phyloP scores from a whole-genome alignment of 2,888 invertebrate species.

The Hydrotaea diabolus region DNA sequence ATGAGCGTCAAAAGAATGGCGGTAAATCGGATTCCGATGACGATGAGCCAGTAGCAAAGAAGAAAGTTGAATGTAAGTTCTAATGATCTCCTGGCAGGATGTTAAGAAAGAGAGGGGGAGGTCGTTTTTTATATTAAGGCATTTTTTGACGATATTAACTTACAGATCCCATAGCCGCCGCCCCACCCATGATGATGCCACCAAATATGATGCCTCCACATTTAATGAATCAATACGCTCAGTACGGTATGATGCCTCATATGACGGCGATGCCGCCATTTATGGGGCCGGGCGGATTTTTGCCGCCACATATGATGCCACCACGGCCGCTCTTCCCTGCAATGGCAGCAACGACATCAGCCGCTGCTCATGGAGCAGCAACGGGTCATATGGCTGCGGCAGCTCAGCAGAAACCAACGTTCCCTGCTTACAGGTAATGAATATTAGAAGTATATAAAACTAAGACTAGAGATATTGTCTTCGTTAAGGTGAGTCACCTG shows the following conservation, averaged over 20 bases:
- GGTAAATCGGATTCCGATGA: conserved; percentile 91
- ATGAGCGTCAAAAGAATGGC: conserved; percentile 91
- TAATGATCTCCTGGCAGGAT: neutral
- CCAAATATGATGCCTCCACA: conserved; percentile 84
- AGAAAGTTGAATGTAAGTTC: conserved; percentile 80
- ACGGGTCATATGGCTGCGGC: conserved; percentile 70
- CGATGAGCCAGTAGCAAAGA: conserved; percentile 91
- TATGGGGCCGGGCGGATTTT: conserved; percentile 85
- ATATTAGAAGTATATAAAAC: neutral
- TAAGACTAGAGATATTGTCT: too few relatives aligned
- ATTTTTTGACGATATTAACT: conserved; percentile 2
- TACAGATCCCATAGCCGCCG: conserved; percentile 76
- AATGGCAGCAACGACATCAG: conserved; percentile 86
- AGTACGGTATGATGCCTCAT: conserved; percentile 83
- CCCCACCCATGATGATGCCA: conserved; percentile 84
- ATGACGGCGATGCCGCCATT: conserved; percentile 89
- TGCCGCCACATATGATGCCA: conserved; percentile 83
- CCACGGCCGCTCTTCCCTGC: conserved; percentile 91
- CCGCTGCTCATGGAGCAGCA: conserved; percentile 83
- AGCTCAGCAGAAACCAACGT: conserved; percentile 87
- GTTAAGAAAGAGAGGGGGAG: too few relatives aligned
- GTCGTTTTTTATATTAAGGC: neutral
- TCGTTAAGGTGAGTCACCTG: too few relatives aligned
- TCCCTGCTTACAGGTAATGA: conserved; percentile 89
- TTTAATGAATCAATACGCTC: conserved; percentile 83